Base-by-base conservation (phyloP, 2,797 vertebrate genomes). In the Heterohyrax brucei region DNA sequence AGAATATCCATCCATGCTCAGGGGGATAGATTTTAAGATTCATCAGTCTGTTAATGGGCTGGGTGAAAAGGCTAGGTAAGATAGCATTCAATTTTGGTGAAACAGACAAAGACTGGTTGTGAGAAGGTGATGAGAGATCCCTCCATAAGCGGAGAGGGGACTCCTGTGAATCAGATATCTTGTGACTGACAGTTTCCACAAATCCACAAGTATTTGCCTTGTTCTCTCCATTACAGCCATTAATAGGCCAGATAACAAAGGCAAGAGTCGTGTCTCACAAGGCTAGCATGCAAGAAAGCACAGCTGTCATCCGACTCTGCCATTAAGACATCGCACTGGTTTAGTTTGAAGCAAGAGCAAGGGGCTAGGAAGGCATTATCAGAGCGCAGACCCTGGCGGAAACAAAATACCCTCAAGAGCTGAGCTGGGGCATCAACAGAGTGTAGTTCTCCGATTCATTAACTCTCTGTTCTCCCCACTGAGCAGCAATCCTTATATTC, bases 81-180 rank as follows among this genome's bases (percentile, higher is more conserved):
- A 86, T 84, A 95, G 44, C 89, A 87, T 87, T 97, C 97, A 87
- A 70, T 95, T 94, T 62, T 81, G 64, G 76, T 91, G 81, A 62
- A 76, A 53, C 79, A 95, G 96, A 94, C 84, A 53, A 93, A 93
- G 94, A 96, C 87, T 91, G 94, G 94, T 95, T 95, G 89, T 89
- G 87, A 30, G 56, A 95, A 96, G 89, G 97, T 96, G 97, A 95
- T 96, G 97, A 98, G 89, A 94, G 96, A 97, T 83, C 44, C 84
- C 87, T 93, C 76, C 56, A 18, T 46, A 62, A 93, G 87, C 77
- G 24, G 78, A 93, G 89, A 33, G 81, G 56, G 96, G 91, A 80
- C 89, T 80, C 21, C 22, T 53, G 0, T 18, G 81, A 94, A 96
- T 98, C 97, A 88, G 78, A 83, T 97, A 62, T 81, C 97, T 72